Evolutionary conservation across 2,797 vertebrate genomes (phyloP).

Genomic region (Limnodromus scolopaceus): DNA sequence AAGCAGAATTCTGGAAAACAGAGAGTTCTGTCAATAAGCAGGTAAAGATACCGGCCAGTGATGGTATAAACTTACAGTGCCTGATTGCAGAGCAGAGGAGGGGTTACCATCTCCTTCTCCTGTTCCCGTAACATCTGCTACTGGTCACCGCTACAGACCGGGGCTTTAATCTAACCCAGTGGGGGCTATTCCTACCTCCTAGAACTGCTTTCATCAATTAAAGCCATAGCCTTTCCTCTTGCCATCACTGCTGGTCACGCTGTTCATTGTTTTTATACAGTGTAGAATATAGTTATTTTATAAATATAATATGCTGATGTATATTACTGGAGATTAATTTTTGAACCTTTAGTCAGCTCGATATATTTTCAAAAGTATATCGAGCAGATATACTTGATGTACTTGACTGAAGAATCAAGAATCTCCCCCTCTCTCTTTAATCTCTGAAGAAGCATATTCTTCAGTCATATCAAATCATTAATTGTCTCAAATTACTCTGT

Average conservation of each 20-base stretch:
- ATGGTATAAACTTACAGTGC: neutral
- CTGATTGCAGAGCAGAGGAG: neutral
- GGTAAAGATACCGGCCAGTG: neutral
- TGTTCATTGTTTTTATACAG: neutral
- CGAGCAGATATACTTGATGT: no score
- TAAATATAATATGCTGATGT: neutral
- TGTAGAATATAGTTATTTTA: neutral
- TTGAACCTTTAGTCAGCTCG: neutral
- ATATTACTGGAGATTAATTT: neutral
- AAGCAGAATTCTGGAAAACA: neutral
- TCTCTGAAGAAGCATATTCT: neutral
- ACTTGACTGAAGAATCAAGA: no score
- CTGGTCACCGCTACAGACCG: neutral
- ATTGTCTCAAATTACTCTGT: neutral
- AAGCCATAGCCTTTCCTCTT: neutral
- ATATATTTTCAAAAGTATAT: neutral
- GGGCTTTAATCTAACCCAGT: conserved; percentile 40
- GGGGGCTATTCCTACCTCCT: neutral
- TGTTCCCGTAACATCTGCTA: conserved; percentile 21
- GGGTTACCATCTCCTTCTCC: neutral
- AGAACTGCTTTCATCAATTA: neutral
- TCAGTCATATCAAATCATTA: neutral
- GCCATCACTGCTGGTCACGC: neutral
- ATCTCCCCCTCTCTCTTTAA: no score
- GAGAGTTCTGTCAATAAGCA: neutral